Evolutionary conservation across 2,888 invertebrate species (phyloP), one percentile per base, ranked within the genome.

Genomic region (Acrocera orbiculus): DNA sequence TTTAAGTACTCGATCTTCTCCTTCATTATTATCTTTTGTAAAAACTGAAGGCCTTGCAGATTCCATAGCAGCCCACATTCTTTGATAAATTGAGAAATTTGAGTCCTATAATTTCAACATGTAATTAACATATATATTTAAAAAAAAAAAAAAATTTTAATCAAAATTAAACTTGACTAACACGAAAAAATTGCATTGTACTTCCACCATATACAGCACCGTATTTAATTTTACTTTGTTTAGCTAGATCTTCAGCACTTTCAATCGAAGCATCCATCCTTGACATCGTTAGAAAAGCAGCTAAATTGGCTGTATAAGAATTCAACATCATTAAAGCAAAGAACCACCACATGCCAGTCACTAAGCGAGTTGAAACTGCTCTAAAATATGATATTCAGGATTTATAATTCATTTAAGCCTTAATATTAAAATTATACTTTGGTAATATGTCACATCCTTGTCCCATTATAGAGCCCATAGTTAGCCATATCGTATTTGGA

Each of bases 141-240:
- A 3, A 16, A 15, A 36, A 28, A 13, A 36, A 22, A 27, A 33
- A n/a, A 30, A 30, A 10, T 22, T 16, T 27, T 17, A 17, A 10
- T 22, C 9, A 11, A 15, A 16, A 7, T 5, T 16, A 28, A 26
- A 26, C 14, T 32, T 46, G 58, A 54, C 31, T 35, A 62, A 87
- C 82, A 68, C 76, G 75, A 53, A 96, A 96, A 60, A 96, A 96
- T 2, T 76, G 72, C 48, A 74, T 73, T 0, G 95, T 95, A 4
- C 93, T 83, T 11, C 95, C 96, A 14, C 80, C 82, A 24, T 55
- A 49, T n/a, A 92, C 63, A n/a, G 81, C 79, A 4, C 96, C 96
- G 56, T 92, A 96, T 59, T 92, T 90, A 44, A 96, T 90, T 60
- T 85, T 85, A n/a, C 76, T 85, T 59, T 96, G 95, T 49, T 76